phyloP scores from a whole-genome alignment of 2,888 invertebrate genomes.

The Tenthredo distinguenda region DNA sequence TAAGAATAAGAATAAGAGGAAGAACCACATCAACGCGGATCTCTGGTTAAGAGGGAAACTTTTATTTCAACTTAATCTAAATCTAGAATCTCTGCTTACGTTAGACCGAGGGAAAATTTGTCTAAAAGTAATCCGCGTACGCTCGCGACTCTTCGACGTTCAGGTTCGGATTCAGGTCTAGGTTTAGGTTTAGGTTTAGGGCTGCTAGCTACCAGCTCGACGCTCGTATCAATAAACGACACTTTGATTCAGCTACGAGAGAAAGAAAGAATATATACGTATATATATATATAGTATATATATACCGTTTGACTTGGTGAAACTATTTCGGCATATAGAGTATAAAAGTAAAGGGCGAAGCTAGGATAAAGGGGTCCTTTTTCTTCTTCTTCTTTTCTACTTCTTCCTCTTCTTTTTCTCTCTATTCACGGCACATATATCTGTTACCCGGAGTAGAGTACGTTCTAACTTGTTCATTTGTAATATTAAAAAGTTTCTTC shows the following conservation, averaged over 20 bases:
- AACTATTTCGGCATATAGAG: slow-evolving; percentile 1
- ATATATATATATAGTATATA: not conserved
- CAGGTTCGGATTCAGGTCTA: not conserved
- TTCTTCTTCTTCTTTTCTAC: not conserved
- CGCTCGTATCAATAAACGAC: slow-evolving; percentile 41
- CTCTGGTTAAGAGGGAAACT: slow-evolving; percentile 35
- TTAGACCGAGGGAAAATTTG: slow-evolving; percentile 58
- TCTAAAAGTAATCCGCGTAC: slow-evolving; percentile 48
- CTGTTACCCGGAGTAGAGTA: not conserved
- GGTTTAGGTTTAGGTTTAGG: not conserved
- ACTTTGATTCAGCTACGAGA: slow-evolving; percentile 34
- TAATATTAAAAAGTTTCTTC: slow-evolving; percentile 61
- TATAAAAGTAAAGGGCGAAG: not conserved
- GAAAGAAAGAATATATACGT: not conserved
- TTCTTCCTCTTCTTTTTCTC: not conserved
- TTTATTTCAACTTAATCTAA: slow-evolving; percentile 56
- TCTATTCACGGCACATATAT: not conserved
- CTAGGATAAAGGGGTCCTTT: not conserved
- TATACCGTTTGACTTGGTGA: not conserved
- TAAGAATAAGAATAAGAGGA: not conserved
- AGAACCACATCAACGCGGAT: not conserved
- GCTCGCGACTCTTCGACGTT: slow-evolving; percentile 5
- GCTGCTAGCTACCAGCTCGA: not conserved
- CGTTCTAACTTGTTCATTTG: slow-evolving; percentile 59
- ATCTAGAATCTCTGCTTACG: slow-evolving; percentile 58